phyloP scores from a whole-genome alignment of 2,797 vertebrate species.

The Sebastes aleutianus region DNA sequence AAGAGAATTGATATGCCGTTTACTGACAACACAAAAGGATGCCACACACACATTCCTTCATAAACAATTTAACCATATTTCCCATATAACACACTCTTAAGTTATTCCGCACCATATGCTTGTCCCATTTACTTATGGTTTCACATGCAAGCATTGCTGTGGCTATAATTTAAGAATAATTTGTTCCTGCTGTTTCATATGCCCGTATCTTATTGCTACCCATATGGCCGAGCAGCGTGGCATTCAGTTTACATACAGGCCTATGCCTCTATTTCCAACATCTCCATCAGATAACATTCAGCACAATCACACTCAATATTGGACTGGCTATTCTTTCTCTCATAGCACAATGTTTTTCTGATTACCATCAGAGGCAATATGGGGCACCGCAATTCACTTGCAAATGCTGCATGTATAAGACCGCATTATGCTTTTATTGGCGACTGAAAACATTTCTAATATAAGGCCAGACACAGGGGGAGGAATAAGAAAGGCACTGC shows the following conservation, averaged over 20 bases:
- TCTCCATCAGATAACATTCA: constrained; percentile 79
- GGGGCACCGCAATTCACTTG: constrained; percentile 76
- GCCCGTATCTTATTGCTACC: constrained; percentile 64
- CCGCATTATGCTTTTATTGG: constrained; percentile 76
- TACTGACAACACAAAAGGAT: constrained; percentile 54
- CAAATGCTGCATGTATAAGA: constrained; percentile 75
- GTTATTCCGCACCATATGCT: constrained; percentile 73
- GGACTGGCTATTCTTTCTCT: constrained; percentile 70
- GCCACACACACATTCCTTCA: constrained; percentile 57
- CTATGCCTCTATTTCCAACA: constrained; percentile 62
- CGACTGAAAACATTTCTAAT: constrained; percentile 77
- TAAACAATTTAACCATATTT: constrained; percentile 66
- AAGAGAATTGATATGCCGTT: constrained; percentile 51
- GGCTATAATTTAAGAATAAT: constrained; percentile 79
- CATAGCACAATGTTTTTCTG: constrained; percentile 69
- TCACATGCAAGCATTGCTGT: constrained; percentile 54
- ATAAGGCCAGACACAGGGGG: constrained; percentile 63
- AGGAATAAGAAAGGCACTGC: constrained; percentile 49
- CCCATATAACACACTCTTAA: constrained; percentile 57
- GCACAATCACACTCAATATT: constrained; percentile 75
- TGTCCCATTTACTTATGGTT: constrained; percentile 66
- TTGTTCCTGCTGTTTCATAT: constrained; percentile 77
- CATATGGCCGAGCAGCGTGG: constrained; percentile 70
- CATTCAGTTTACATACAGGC: constrained; percentile 69
- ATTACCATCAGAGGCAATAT: constrained; percentile 76